phyloP scores from a whole-genome alignment of 2,113 vertebrate species.

The Pangasianodon hypophthalmus region DNA sequence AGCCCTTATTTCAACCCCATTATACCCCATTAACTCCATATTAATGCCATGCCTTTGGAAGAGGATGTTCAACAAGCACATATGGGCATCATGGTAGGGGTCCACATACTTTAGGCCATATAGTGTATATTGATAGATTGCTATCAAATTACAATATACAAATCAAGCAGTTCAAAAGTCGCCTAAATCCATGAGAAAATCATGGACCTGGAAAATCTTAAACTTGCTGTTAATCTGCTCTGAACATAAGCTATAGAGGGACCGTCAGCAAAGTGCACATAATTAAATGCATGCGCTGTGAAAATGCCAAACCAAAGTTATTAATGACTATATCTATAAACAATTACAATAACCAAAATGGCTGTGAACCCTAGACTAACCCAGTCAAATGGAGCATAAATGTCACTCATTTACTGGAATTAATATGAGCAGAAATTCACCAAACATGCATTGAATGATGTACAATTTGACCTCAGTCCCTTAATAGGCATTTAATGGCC shows the following conservation, averaged over 20 bases:
- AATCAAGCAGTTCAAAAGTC: neutral
- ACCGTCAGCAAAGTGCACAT: neutral
- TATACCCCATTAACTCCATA: neutral
- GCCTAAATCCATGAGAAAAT: neutral
- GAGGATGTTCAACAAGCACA: neutral
- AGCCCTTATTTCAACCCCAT: neutral
- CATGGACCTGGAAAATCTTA: neutral
- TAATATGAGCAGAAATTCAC: neutral
- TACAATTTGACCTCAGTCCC: neutral
- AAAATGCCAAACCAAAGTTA: neutral
- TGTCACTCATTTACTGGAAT: neutral
- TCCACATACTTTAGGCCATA: neutral
- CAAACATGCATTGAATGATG: neutral
- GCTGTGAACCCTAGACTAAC: neutral
- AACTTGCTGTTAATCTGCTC: neutral
- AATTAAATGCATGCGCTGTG: neutral
- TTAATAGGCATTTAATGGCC: neutral
- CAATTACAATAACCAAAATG: neutral
- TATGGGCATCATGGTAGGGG: neutral
- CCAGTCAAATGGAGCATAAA: neutral
- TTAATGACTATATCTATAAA: neutral
- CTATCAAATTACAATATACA: neutral
- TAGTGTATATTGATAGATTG: neutral
- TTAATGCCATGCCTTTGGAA: neutral
- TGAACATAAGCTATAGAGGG: neutral